These are phyloP conservation scores for Tachycineta bicolor DNA, from an alignment of 2,113 vertebrate species.

Conservation along the genomic window DNA sequence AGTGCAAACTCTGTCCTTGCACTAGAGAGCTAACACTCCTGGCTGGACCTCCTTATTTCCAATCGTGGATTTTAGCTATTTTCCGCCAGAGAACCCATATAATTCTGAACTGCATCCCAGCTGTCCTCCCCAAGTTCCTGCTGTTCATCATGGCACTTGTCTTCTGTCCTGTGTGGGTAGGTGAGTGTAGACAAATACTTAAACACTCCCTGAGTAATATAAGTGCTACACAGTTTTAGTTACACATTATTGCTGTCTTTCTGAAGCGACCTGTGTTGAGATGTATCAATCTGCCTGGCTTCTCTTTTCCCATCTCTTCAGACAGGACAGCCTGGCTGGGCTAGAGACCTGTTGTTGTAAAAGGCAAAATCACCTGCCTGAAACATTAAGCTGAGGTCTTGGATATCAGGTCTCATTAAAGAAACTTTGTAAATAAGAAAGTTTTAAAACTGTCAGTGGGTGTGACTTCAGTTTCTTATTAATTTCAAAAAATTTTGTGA, in stretches of 20 bases:
- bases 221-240: neutral
- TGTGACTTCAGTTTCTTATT: neutral
- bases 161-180: neutral
- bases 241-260: neutral
- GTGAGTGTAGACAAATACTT: neutral
- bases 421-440: neutral
- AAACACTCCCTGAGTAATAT: neutral
- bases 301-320: neutral
- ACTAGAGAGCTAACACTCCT: neutral
- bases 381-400: neutral
- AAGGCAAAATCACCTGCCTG: neutral
- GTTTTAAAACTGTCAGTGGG: neutral
- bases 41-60: neutral
- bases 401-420: neutral
- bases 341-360: neutral
- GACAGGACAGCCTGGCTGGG: neutral
- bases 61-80: neutral
- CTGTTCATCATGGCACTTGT: neutral
- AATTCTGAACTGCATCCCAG: neutral
- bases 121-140: neutral
- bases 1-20: neutral
- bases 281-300: accelerated
- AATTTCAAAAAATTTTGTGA: neutral
- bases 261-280: neutral
- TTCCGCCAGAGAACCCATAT: neutral